A percentile compares a stretch with the other conserved stretches of the same genome.
Conservation (phyloP, 2,888 invertebrate genomes). For the Dorcus hopei region DNA sequence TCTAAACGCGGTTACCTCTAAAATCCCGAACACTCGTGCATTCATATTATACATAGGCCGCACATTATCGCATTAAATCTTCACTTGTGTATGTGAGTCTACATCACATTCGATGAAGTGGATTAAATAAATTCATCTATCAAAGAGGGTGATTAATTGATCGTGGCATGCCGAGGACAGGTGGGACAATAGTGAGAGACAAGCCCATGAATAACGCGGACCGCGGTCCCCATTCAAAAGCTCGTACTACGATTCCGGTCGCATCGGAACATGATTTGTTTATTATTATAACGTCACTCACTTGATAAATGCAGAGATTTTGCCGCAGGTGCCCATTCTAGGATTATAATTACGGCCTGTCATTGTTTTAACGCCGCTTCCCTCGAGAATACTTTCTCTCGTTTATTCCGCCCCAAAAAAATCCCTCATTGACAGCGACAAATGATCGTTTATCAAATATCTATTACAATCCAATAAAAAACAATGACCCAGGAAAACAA, state of each 20-base stretch:
- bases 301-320: constrained; percentile 16
- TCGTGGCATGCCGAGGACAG: constrained; percentile 19
- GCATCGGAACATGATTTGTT: constrained; percentile 19
- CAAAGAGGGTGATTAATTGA: constrained; percentile 32
- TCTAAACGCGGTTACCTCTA: constrained; percentile 21
- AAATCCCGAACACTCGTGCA: constrained; percentile 11
- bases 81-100: constrained; percentile 17
- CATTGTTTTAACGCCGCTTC: constrained; percentile 19
- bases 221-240: constrained; percentile 10
- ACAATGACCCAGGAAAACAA: neutral
- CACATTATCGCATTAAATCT: constrained; percentile 15
- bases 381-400: constrained; percentile 4
- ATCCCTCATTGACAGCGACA: constrained; percentile 21
- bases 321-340: constrained; percentile 10
- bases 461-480: constrained; percentile 21
- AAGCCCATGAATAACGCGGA: constrained; percentile 6
- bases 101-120: constrained; percentile 31
- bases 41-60: no score
- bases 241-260: constrained; percentile 12
- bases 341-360: constrained; percentile 16
- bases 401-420: constrained; percentile 7
- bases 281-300: constrained; percentile 14
- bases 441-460: constrained; percentile 28
- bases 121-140: constrained; percentile 46
- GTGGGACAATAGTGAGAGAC: constrained; percentile 22